Percentiles rank a stretch among this genome's conserved stretches.
phyloP scores from a whole-genome alignment of 2,113 vertebrate species.

The Ursus arctos region DNA sequence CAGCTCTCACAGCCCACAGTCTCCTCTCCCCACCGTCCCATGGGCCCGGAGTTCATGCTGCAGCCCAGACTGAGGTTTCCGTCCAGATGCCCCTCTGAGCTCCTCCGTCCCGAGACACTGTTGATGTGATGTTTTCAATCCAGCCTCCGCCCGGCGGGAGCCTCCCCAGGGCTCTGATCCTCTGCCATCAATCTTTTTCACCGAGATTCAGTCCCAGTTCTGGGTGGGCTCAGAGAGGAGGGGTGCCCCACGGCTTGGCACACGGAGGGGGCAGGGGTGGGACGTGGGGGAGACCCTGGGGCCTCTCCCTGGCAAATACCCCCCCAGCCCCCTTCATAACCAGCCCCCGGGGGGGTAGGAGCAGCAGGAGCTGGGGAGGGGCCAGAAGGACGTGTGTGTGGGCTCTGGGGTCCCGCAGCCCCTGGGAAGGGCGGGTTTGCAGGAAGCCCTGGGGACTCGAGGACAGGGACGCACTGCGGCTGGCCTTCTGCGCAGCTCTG shows the following conservation, averaged over 20 bases:
- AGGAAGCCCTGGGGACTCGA: background rate
- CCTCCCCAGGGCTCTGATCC: background rate
- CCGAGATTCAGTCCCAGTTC: background rate
- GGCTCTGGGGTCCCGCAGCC: conserved; percentile 38
- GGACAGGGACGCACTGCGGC: conserved; percentile 12
- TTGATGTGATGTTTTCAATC: background rate
- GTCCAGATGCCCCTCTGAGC: background rate
- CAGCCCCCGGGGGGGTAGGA: background rate
- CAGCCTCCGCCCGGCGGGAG: background rate
- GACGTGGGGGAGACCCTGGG: fast-evolving
- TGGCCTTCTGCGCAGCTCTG: background rate
- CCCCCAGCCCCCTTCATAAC: background rate
- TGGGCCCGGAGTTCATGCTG: fast-evolving
- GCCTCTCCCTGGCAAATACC: background rate
- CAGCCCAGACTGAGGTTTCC: background rate
- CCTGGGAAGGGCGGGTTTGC: conserved; percentile 20
- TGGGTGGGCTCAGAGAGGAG: conserved; percentile 9
- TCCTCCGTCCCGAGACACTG: fast-evolving
- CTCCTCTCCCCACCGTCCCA: fast-evolving
- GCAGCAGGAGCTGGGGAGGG: background rate
- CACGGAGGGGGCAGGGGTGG: background rate
- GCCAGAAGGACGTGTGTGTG: background rate
- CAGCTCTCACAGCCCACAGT: fast-evolving
- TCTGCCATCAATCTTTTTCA: background rate
- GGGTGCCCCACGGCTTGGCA: background rate